phyloP scores from a whole-genome alignment of 2,888 invertebrate genomes.

The Pycnomerus fuliginosus region DNA sequence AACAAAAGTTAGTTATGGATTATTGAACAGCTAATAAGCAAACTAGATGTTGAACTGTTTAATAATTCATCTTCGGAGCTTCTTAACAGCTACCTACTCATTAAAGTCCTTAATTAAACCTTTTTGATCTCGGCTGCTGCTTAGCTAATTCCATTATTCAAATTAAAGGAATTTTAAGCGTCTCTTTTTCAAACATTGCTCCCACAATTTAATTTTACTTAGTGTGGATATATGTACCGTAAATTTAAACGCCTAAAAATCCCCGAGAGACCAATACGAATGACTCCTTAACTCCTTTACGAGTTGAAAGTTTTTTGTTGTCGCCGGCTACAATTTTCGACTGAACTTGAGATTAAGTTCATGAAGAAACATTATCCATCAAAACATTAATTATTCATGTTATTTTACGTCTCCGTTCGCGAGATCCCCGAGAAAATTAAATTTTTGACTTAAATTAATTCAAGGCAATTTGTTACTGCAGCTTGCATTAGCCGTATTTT shows the following conservation, averaged over 20 bases:
- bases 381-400: constrained; percentile 35
- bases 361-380: constrained; percentile 36
- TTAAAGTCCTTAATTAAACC: constrained; percentile 14
- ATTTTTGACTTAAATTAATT: constrained; percentile 28
- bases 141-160: no score
- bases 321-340: constrained; percentile 28
- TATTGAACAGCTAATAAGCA: constrained; percentile 13
- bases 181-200: no score
- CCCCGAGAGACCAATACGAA: constrained; percentile 31
- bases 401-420: constrained; percentile 29
- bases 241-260: no score
- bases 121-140: constrained; percentile 18
- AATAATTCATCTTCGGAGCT: constrained; percentile 16
- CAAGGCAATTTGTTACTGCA: constrained; percentile 19
- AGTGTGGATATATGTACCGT: no score
- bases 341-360: constrained; percentile 27
- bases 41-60: constrained; percentile 15
- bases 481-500: constrained; percentile 15
- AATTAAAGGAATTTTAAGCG: no score
- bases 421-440: constrained; percentile 21
- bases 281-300: constrained; percentile 33
- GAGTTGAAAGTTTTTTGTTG: constrained; percentile 32
- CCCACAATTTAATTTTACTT: no score
- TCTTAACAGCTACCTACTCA: constrained; percentile 12
- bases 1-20: no score